Conservation (phyloP, 2,113 vertebrate genomes). For the human region DNA sequence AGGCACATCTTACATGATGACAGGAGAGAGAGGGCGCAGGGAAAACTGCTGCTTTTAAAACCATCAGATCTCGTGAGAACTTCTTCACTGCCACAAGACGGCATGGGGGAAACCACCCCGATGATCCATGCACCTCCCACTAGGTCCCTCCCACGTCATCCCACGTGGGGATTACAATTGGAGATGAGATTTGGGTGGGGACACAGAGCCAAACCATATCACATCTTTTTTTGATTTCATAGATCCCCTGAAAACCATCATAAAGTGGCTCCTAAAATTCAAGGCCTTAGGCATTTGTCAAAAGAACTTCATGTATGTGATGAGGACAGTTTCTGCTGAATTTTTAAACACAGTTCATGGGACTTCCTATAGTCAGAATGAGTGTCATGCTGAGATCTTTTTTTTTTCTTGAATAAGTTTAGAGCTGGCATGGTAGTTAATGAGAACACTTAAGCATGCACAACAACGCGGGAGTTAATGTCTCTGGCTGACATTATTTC, state of each 20-base stretch:
- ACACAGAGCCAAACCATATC: background rate
- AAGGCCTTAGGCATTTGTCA: constrained; percentile 58
- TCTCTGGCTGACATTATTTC: constrained; percentile 78
- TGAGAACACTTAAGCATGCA: constrained; percentile 78
- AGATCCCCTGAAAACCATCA: constrained; percentile 50
- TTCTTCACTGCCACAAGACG: too few relatives aligned
- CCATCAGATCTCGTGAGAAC: too few relatives aligned
- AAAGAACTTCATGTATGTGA: constrained; percentile 27
- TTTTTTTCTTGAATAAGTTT: constrained; percentile 72
- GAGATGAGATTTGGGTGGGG: too few relatives aligned
- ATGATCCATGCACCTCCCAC: too few relatives aligned
- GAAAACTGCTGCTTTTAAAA: too few relatives aligned
- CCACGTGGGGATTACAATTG: too few relatives aligned
- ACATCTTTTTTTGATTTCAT: constrained; percentile 31
- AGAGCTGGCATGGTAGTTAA: constrained; percentile 77
- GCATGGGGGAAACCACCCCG: too few relatives aligned
- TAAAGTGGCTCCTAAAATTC: constrained; percentile 67
- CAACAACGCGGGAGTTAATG: constrained; percentile 71
- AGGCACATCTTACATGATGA: too few relatives aligned
- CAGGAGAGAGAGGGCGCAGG: too few relatives aligned
- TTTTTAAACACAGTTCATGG: constrained; percentile 73
- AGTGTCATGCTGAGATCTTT: constrained; percentile 78
- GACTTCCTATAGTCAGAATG: constrained; percentile 61
- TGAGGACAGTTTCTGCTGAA: constrained; percentile 57
- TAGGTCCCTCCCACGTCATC: too few relatives aligned